Evolutionary conservation across 2,888 invertebrate species (phyloP).

Genomic region (Pachydiplax longipennis): DNA sequence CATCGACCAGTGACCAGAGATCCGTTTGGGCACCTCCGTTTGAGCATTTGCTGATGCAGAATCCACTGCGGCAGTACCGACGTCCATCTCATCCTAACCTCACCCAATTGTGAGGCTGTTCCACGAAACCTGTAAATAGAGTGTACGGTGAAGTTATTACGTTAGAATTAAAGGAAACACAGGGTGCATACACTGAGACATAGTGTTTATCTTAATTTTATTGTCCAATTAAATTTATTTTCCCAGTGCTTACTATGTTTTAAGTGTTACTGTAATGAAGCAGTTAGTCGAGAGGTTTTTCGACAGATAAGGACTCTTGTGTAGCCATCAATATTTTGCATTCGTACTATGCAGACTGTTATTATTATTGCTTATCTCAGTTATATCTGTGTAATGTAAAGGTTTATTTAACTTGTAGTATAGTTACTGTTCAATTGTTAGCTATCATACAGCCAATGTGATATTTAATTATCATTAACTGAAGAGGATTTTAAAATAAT

Average conservation of each 20-base stretch:
- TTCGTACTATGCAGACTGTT: background rate
- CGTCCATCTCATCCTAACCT: background rate
- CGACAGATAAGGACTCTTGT: background rate
- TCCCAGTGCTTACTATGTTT: no score
- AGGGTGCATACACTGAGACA: no score
- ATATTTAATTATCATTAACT: no score
- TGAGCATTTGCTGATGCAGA: background rate
- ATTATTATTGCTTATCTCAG: background rate
- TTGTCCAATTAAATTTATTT: no score
- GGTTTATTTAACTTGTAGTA: no score
- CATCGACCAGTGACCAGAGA: background rate
- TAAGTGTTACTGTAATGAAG: background rate
- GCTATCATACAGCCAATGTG: no score
- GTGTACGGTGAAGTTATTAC: background rate
- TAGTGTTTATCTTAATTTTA: no score
- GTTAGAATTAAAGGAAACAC: background rate
- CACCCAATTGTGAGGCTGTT: background rate
- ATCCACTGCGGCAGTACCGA: background rate
- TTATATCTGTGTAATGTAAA: background rate
- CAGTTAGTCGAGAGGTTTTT: no score
- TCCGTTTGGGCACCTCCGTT: background rate
- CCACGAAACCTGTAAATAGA: no score
- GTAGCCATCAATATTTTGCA: background rate
- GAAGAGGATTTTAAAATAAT: no score
- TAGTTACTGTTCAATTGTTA: no score